Base-by-base conservation (phyloP, 2,797 vertebrate species). In the Catharus ustulatus region DNA sequence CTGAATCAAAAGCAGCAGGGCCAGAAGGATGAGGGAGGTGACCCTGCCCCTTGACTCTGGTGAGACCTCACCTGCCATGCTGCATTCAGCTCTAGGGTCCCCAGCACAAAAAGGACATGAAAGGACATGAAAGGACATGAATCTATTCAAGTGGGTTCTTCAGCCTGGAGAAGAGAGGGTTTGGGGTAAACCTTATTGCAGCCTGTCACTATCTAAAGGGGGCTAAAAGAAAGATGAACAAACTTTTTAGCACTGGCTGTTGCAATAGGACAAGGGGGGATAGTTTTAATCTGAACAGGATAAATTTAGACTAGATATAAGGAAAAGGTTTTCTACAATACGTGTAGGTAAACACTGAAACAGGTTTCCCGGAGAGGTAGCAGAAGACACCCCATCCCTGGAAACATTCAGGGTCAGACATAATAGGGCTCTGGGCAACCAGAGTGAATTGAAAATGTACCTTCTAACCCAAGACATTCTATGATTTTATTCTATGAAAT, bases 231-330 rank as follows among this genome's bases (percentile, higher is more conserved):
- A 64, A 52, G 59, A 71, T 17, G 17, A 57, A 64, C 17, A 64
- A 40, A 83, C 4, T 12, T 64, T 52, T 34, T 48, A 32, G 7
- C 2, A 51, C 0, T 0, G 9, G 7, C 18, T 7, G 3, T n/a
- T 66, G 18, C 19, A 54, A 42, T 1, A 59, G 59, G 52, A 54
- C 3, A 17, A 52, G 2, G 9, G 11, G 13, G 36, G 29, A 52
- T 32, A 17, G 12, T 52, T 59, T 42, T 66, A 58, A 64, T 12
- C 6, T 40, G 54, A 42, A 66, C 11, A 42, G 15, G 5, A 13
- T 21, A 36, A 84, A 32, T 42, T 46, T 42, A 42, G 21, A 20
- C 15, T 29, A 66, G 34, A 42, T 42, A 29, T 27, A 48, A 46
- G 18, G 40, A 72, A 46, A 45, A 59, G 2, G 5, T 10, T 36